Evolutionary conservation across 2,113 vertebrate genomes (phyloP), one percentile per base, ranked within the genome.

Genomic region (Pipra filicauda): DNA sequence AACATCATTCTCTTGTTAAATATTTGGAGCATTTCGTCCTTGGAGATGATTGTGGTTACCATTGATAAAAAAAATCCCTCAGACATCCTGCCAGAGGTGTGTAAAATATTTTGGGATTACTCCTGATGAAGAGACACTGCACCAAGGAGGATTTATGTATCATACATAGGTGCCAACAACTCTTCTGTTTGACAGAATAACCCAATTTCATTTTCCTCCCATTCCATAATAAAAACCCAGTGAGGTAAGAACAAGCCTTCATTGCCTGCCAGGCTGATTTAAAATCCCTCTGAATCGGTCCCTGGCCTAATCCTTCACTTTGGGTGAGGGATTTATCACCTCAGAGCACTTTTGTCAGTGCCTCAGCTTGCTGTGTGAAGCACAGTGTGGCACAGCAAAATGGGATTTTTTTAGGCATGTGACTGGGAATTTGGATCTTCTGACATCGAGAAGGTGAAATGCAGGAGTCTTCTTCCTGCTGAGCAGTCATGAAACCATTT

Each of bases 341-440:
- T 24, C 74, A 3, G 9, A 15, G 65, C 2, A 1, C 48, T 48
- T 10, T 12, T 37, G 39, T 7, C 35, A 2, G 24, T 2, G 0
- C 55, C 52, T 41, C 49, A 21, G 46, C 71, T 65, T 2, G 14
- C 62, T 7, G 23, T 1, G 8, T 8, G 24, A n/a, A 33, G 57
- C 19, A 12, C 22, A 12, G 19, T 0, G 2, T 3, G 73, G 30
- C 23, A 14, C 64, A 41, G 64, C 7, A 8, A 22, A 58, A n/a
- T 1, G 12, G 61, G 8, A 14, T 80, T 85, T 37, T 44, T 2
- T n/a, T 54, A 0, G 4, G 23, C 20, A 28, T 9, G 0, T 0
- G 17, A 14, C 18, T 9, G 2, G 26, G 64, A 48, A 52, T 55
- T 41, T 8, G 31, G 75, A 44, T 30, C 18, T 61, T 12, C 48